phyloP scores from a whole-genome alignment of 2,113 vertebrate genomes.

The Neodon shergylaensis region DNA sequence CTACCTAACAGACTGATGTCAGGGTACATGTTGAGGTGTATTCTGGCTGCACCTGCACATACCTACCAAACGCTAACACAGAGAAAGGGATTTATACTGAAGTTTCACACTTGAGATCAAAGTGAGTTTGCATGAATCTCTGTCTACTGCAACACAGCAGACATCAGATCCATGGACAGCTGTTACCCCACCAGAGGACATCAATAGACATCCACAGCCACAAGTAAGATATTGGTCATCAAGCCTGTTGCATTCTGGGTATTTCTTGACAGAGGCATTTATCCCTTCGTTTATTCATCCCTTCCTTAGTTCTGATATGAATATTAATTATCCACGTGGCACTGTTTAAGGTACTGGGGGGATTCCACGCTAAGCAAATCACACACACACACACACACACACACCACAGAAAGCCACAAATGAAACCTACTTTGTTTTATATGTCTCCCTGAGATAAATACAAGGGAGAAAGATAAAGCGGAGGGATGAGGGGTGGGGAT shows the following conservation, averaged over 20 bases:
- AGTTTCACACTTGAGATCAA: background rate
- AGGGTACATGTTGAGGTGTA: too few relatives aligned
- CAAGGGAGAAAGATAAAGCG: background rate
- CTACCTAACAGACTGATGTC: too few relatives aligned
- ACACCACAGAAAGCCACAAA: background rate
- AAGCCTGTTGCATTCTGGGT: background rate
- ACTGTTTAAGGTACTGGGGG: background rate
- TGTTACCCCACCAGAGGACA: background rate
- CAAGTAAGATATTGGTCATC: background rate
- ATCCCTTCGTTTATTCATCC: background rate
- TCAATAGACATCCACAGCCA: fast-evolving
- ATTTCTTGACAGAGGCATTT: background rate
- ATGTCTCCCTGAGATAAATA: background rate
- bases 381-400: background rate
- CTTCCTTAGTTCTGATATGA: background rate
- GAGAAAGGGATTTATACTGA: background rate
- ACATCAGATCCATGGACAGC: background rate
- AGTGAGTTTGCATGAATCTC: background rate
- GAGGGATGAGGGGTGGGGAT: background rate
- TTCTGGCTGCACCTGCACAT: background rate
- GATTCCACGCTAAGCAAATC: background rate
- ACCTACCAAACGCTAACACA: background rate
- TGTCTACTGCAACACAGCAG: background rate
- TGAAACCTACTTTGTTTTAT: background rate
- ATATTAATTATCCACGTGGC: background rate